Evolutionary conservation across 2,888 invertebrate genomes (phyloP), one percentile per base, ranked within the genome.

Genomic region (Drosophila austrosaltans): DNA sequence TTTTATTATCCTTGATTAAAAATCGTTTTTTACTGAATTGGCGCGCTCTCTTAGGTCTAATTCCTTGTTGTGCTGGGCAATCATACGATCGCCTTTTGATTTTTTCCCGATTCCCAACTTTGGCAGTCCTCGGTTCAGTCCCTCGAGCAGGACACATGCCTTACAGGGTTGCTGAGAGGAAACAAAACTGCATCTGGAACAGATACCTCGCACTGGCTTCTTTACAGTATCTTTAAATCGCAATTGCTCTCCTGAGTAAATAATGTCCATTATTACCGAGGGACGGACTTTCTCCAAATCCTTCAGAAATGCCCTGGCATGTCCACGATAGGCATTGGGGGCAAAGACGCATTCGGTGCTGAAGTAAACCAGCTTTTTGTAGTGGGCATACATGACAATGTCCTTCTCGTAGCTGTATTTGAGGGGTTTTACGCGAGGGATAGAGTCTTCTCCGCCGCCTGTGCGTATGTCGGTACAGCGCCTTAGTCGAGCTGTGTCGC

Each of bases 351-450:
- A 99, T 93, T 99, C 99, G 0, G 99, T 99, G 2, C 99, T 99
- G 93, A 99, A 99, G 92, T 99, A 99, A 7, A 99, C 96, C 32
- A 99, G 93, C 89, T 97, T 97, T 91, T 98, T 97, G 91, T 97
- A 99, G 91, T 99, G 97, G 0, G 99, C 99, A 93, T 99, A 99
- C 98, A 99, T 98, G 0, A 99, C 99, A 90, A 99, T 99, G 93
- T 99, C 99, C 90, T 99, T 99, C 92, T 99, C 99, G 92, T 99
- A 99, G 0, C 98, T 96, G 91, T 99, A 99, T 91, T 99, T 99
- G 48, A 99, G 94, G 0, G 99, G 99, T 90, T 99, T 99, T 20
- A 98, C 98, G 82, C 99, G 94, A 1, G 98, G 97, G 87, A 99
- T 96, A 8, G 96, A 94, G 75, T 96, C 97, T 89, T 96, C 96